These are phyloP conservation scores for Barypeithes pellucidus DNA, from an alignment of 2,888 invertebrate genomes.

Conservation along the genomic window DNA sequence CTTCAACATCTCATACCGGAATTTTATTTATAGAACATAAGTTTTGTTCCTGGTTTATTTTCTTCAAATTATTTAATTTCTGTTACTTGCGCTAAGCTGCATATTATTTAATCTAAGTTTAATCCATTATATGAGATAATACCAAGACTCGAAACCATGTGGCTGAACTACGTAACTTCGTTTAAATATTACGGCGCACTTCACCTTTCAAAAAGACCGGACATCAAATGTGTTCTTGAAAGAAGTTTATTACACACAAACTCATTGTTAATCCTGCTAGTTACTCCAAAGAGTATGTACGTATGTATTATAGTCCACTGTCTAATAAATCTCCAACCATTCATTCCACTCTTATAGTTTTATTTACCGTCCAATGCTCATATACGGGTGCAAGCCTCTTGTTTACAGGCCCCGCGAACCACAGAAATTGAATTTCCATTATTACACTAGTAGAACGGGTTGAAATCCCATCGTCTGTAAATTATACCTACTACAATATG, in stretches of 20 bases:
- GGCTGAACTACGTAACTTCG: too few relatives aligned
- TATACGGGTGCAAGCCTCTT: slow-evolving; percentile 31
- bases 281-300: not conserved
- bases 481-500: slow-evolving; percentile 51
- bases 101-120: too few relatives aligned
- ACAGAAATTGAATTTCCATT: slow-evolving; percentile 51
- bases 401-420: slow-evolving; percentile 36
- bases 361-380: slow-evolving; percentile 4
- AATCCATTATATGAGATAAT: too few relatives aligned
- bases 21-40: too few relatives aligned
- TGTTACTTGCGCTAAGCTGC: too few relatives aligned
- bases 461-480: slow-evolving; percentile 50
- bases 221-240: too few relatives aligned
- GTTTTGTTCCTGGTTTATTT: too few relatives aligned
- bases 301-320: not conserved
- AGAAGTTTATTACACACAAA: too few relatives aligned
- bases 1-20: too few relatives aligned
- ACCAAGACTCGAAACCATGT: too few relatives aligned
- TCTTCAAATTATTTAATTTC: too few relatives aligned
- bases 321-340: not conserved
- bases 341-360: not conserved
- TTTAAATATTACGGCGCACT: not conserved
- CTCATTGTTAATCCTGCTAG: not conserved
- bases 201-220: too few relatives aligned
- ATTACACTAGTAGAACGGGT: slow-evolving; percentile 42